Conservation (phyloP, 2,888 invertebrate genomes). For the Ditylenchus weischeri region DNA sequence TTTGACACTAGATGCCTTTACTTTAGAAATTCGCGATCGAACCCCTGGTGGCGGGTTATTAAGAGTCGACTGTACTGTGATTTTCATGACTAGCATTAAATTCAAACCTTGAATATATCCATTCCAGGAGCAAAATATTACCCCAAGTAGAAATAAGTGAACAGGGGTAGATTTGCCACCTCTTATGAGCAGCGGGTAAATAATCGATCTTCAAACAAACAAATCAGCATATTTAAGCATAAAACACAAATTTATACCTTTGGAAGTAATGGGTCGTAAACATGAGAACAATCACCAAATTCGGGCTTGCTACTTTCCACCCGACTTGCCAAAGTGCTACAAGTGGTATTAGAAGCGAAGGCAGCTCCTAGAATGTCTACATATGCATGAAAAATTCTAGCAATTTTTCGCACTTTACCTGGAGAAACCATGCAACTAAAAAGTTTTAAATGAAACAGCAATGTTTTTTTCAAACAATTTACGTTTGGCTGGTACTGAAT, state of each 20-base stretch:
- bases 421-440: too few species aligned
- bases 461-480: too few species aligned
- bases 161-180: constrained; percentile 61
- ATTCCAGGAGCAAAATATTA: constrained; percentile 62
- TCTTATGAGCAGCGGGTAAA: constrained; percentile 32
- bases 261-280: constrained; percentile 63
- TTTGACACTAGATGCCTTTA: too few species aligned
- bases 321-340: constrained; percentile 27
- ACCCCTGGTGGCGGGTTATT: too few species aligned
- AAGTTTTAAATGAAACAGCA: too few species aligned
- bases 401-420: too few species aligned
- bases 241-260: constrained; percentile 51
- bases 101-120: constrained; percentile 61
- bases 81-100: too few species aligned
- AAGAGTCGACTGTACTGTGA: too few species aligned
- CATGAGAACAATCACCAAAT: constrained; percentile 58
- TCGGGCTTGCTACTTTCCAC: constrained; percentile 38
- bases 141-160: constrained; percentile 59
- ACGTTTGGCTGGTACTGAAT: constrained; percentile 5
- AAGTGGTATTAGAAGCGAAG: constrained; percentile 46
- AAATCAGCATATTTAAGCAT: too few species aligned
- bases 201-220: constrained; percentile 22
- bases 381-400: constrained; percentile 35
- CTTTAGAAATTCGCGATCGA: too few species aligned
- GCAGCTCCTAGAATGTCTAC: constrained; percentile 53